Evolutionary conservation across 2,888 invertebrate genomes (phyloP), one percentile per base, ranked within the genome.

Genomic region (Spialia ferax): DNA sequence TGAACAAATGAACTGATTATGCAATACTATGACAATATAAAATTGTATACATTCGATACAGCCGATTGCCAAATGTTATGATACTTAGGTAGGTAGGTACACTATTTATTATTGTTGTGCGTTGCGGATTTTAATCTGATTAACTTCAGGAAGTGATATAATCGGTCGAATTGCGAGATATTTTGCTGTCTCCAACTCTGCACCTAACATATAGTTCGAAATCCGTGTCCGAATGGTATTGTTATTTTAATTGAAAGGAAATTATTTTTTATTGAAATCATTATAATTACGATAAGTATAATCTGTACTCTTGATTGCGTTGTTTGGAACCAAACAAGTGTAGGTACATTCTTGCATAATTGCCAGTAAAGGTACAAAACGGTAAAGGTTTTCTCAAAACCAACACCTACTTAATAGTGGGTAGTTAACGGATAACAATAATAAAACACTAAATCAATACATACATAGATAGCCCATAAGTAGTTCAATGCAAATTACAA

Each of bases 101-200:
- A n/a, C n/a, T n/a, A 20, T 20, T 18, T 48, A 48, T 18, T 48
- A 63, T 63, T 63, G n/a, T n/a, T n/a, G n/a, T n/a, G n/a, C n/a
- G 64, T 64, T 64, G n/a, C 64, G 22, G 57, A 65, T 57, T 65
- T 65, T 15, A 65, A 57, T 45, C 42, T n/a, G 26, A 52, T 59
- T 59, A 52, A 59, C 65, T 52, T 52, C n/a, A 59, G 59, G 59
- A 65, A 65, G 59, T 65, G 57, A 59, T 42, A 52, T 65, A 65
- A 65, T 52, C 59, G 35, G 23, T 57, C 13, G 32, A 35, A 57
- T 48, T 64, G 50, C 20, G 48, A 50, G 64, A 57, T 45, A 59
- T n/a, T 52, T 50, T 57, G 35, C 38, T 59, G 59, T 64, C 35
- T 18, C 56, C 57, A 38, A 38, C 38, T 38, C 38, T n/a, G 5